Evolutionary conservation across 2,888 invertebrate species (phyloP).

Genomic region (Drosophila nr. fundita): DNA sequence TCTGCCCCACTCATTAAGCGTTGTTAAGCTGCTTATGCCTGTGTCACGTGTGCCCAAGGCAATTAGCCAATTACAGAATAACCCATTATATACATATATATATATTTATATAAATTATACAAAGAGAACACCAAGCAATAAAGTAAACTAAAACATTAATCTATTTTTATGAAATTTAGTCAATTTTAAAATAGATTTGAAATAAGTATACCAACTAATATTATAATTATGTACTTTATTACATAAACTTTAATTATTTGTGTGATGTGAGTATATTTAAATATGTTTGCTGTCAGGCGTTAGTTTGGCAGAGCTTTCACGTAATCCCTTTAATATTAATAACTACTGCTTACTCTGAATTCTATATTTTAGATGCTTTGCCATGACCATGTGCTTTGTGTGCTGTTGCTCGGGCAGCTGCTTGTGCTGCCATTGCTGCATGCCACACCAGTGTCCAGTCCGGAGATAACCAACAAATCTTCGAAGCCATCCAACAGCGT

Average conservation of each 20-base stretch:
- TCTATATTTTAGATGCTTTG: slow-evolving; percentile 53
- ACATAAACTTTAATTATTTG: not conserved
- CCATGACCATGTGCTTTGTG: slow-evolving; percentile 16
- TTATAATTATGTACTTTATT: not conserved
- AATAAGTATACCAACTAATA: not conserved
- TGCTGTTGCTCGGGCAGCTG: slow-evolving; percentile 47
- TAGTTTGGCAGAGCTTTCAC: not conserved
- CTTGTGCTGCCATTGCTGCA: slow-evolving; percentile 47
- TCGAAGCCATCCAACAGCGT: slow-evolving; percentile 58
- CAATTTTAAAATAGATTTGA: not conserved
- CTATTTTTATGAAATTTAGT: not conserved
- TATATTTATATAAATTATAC: not conserved
- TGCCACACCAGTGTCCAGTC: slow-evolving; percentile 73
- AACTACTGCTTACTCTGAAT: slow-evolving; percentile 4
- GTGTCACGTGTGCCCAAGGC: slow-evolving; percentile 16
- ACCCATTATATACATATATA: not conserved
- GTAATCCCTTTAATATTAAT: not conserved
- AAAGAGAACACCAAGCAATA: not conserved
- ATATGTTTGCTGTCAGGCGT: not conserved
- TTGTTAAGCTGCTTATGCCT: slow-evolving; percentile 27
- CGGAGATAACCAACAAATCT: slow-evolving; percentile 75
- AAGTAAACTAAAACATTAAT: not conserved
- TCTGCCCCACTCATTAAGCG: slow-evolving; percentile 40
- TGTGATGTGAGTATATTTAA: not conserved
- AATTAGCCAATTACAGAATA: slow-evolving; percentile 37